These are phyloP conservation scores for Xestia sexstrigata DNA, from an alignment of 2,888 invertebrate genomes.

Conservation along the genomic window DNA sequence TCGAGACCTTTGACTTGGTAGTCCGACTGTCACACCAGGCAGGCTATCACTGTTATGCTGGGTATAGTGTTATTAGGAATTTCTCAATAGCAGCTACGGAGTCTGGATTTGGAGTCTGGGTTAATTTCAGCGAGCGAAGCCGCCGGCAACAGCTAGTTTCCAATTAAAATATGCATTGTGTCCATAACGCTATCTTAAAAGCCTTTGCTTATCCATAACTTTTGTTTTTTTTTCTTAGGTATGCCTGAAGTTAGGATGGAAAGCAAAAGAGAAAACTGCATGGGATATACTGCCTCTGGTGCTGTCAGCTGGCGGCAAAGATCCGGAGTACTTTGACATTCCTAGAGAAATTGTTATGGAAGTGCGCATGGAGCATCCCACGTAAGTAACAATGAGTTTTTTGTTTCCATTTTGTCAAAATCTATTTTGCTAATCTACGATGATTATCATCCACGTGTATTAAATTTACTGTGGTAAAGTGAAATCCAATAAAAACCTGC, in stretches of 20 bases:
- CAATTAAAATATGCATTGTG: no score
- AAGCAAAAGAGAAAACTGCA: constrained; percentile 91
- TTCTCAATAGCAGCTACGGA: no score
- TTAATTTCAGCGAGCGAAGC: no score
- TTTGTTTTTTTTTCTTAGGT: constrained; percentile 88
- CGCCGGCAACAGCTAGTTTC: no score
- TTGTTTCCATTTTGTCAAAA: no score
- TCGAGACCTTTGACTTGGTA: no score
- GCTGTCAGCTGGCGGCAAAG: constrained; percentile 97
- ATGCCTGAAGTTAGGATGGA: constrained; percentile 97
- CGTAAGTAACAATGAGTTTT: constrained; percentile 91
- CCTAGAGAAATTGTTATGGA: constrained; percentile 96
- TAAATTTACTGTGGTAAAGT: background rate
- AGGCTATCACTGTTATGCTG: no score
- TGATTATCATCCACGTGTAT: background rate
- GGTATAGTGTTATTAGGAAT: no score
- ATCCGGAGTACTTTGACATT: constrained; percentile 98
- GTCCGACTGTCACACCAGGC: no score
- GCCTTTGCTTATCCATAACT: no score
- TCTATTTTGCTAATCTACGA: background rate
- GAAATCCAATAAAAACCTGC: background rate
- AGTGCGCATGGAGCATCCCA: constrained; percentile 96
- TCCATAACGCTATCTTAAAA: background rate
- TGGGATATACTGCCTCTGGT: constrained; percentile 98
- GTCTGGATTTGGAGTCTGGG: no score